Evolutionary conservation across 1,140 invertebrate genomes (phyloP).

Genomic region (Plodia interpunctella): DNA sequence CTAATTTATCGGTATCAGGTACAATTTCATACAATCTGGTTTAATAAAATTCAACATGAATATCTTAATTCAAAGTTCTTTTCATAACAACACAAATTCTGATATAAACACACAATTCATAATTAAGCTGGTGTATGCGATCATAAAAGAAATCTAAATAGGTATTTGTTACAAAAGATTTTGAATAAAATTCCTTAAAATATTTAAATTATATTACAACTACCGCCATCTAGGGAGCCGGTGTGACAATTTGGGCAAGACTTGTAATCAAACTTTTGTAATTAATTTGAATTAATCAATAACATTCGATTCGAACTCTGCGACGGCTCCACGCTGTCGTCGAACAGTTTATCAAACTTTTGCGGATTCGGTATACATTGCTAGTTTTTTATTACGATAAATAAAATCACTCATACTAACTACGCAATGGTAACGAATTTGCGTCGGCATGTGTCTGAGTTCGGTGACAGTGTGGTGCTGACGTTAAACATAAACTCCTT

Average conservation of each 20-base stretch:
- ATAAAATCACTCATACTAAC: too few species aligned
- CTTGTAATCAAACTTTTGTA: background rate
- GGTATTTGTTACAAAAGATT: slow-evolving; percentile 10
- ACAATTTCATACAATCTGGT: slow-evolving; percentile 53
- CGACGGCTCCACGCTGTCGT: too few species aligned
- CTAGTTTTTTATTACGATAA: too few species aligned
- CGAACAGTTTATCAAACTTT: too few species aligned
- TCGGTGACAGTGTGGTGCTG: too few species aligned
- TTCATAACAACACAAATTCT: slow-evolving; percentile 40
- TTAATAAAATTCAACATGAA: slow-evolving; percentile 11
- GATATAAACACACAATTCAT: slow-evolving; percentile 64
- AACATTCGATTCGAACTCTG: too few species aligned
- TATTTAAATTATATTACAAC: background rate
- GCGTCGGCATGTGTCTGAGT: too few species aligned
- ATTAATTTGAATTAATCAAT: background rate
- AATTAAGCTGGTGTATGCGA: slow-evolving; percentile 37
- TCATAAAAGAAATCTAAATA: slow-evolving; percentile 25
- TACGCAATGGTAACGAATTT: too few species aligned
- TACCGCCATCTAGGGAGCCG: background rate
- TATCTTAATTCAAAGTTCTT: too few species aligned
- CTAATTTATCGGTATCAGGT: slow-evolving; percentile 68
- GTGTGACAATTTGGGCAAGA: background rate
- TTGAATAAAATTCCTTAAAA: slow-evolving; percentile 13
- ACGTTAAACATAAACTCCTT: too few species aligned
- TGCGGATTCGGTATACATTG: too few species aligned